A percentile compares a stretch with the other conserved stretches of the same genome.
Conservation (phyloP, 2,888 invertebrate species). For the Notodonta dromedarius region DNA sequence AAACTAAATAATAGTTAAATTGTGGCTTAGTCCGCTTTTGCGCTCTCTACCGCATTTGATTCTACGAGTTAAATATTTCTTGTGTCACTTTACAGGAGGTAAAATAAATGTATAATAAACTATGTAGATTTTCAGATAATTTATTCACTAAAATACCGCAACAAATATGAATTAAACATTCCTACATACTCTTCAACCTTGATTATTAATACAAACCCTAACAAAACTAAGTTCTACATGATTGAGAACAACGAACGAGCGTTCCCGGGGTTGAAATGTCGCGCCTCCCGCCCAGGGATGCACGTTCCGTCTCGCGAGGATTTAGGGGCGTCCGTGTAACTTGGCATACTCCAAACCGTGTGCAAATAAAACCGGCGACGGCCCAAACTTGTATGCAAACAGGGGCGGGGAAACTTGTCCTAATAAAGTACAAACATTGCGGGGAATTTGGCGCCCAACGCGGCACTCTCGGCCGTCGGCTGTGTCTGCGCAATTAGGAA, state of each 20-base stretch:
- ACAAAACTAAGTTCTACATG: conserved; percentile 12
- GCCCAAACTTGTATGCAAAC: conserved; percentile 62
- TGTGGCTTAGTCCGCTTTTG: too few species aligned
- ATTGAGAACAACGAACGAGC: conserved; percentile 23
- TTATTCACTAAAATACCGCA: too few species aligned
- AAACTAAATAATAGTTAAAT: too few species aligned
- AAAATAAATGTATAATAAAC: too few species aligned
- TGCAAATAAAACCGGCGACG: conserved; percentile 46
- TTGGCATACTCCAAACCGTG: conserved; percentile 32
- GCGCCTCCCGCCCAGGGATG: conserved; percentile 12
- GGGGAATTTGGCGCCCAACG: conserved; percentile 52
- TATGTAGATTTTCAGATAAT: too few species aligned
- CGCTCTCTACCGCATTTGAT: too few species aligned
- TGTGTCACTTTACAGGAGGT: neutral
- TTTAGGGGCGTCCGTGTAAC: conserved; percentile 40
- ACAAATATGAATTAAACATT: too few species aligned
- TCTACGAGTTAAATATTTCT: neutral
- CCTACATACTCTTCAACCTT: too few species aligned
- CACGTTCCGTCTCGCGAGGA: conserved; percentile 29
- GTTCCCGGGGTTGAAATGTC: conserved; percentile 9
- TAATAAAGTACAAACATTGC: conserved; percentile 79
- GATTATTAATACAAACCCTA: too few species aligned
- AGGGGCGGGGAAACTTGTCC: conserved; percentile 64
- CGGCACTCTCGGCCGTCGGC: conserved; percentile 17
- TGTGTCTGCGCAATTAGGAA: conserved; percentile 60